Evolutionary conservation across 2,797 vertebrate genomes (phyloP).

Genomic region (Ctenochaetus hawaiiensis): DNA sequence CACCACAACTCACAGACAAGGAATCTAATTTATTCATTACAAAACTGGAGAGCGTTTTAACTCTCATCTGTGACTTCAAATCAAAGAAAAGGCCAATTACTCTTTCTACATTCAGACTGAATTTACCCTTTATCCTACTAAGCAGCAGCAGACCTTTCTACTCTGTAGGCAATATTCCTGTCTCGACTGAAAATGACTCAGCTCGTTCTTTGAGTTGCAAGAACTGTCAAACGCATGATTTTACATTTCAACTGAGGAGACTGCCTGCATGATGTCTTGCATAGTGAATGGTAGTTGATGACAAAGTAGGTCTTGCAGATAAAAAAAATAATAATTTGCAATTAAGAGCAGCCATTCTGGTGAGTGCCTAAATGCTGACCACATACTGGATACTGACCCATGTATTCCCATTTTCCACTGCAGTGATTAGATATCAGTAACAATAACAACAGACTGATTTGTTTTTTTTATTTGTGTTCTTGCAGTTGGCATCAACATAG

Average conservation of each 20-base stretch:
- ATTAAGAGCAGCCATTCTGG: neutral
- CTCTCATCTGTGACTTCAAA: neutral
- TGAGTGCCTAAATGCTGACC: neutral
- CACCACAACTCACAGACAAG: neutral
- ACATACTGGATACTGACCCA: neutral
- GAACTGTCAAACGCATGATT: too few relatives aligned
- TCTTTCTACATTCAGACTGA: neutral
- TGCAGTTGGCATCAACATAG: neutral
- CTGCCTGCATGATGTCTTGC: too few relatives aligned
- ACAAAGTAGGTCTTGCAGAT: neutral
- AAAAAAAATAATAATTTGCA: too few relatives aligned
- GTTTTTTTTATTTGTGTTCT: neutral
- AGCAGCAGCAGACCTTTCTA: neutral
- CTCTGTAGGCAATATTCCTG: constrained; percentile 5
- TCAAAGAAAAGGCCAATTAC: neutral
- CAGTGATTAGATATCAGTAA: neutral
- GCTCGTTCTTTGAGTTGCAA: too few relatives aligned
- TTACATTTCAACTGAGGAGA: too few relatives aligned
- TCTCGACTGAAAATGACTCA: constrained; percentile 20
- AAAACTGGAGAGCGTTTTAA: neutral
- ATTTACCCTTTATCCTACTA: neutral
- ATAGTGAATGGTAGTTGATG: too few relatives aligned
- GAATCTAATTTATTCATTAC: neutral
- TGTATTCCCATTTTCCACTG: neutral
- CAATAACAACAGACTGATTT: neutral